Base-by-base conservation (phyloP, 1,140 invertebrate species). In the Onthophagus taurus region DNA sequence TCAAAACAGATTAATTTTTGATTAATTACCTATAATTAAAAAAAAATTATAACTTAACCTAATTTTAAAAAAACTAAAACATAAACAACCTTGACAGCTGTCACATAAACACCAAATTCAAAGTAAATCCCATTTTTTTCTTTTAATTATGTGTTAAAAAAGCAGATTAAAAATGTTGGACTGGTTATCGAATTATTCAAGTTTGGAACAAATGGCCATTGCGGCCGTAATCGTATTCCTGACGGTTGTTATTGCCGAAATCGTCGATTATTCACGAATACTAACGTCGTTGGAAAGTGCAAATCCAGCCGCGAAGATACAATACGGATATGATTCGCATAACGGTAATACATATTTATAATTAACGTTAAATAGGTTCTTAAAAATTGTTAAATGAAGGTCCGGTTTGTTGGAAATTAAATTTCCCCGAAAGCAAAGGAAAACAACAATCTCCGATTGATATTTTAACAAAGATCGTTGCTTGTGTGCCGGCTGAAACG, bases 381-480 rank as follows among this genome's bases (percentile, higher is more conserved):
- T n/a, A n/a, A n/a, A n/a, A n/a, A n/a, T n/a, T n/a, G n/a, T n/a
- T n/a, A n/a, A 26, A 7, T 29, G 7, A 17, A 48, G 56, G 34
- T 42, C 54, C 26, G 31, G 41, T 30, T n/a, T 42, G 12, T 39
- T 55, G 57, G 53, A 50, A 46, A 44, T 37, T 31, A 33, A 31
- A 7, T 13, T 52, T 38, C 42, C 48, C 47, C 38, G 31, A 52
- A 48, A n/a, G 37, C 21, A 30, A 52, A 47, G 14, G 44, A 44
- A 26, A 49, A 43, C 33, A 5, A 8, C 58, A 60, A 35, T 59
- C 57, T 4, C 58, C 58, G 1, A 55, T 60, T 7, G 57, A 60
- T 39, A 44, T 60, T 14, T 17, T 49, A 5, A 47, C 44, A 1
- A 14, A 30, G 0, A 37, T 29, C 44, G 47, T 53, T 0, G 41